Evolutionary conservation across 2,113 vertebrate species (phyloP), one percentile per base, ranked within the genome.

Genomic region (Trichomycterus rosablanca): DNA sequence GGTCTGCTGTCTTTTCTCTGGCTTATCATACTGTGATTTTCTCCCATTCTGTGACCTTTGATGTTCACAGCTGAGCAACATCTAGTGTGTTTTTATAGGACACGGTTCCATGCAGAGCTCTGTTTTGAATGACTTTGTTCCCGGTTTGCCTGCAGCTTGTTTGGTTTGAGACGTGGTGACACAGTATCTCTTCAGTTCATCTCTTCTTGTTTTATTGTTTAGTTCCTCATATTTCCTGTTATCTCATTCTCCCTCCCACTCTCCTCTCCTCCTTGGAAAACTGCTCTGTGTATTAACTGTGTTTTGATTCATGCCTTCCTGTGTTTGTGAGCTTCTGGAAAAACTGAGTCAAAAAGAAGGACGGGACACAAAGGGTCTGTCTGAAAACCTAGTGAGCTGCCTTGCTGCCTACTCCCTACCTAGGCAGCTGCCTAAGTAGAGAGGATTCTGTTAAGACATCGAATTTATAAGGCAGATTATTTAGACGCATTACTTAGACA

Each of bases 331-430:
- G 68, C 73, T 70, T 65, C 70, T 72, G 26, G 55, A 72, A 73
- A 65, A 75, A 76, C 44, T 73, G 74, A 75, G 70, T 82, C 78
- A 79, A 74, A 78, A 57, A 63, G 57, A 72, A 65, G 19, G 35
- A n/a, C n/a, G n/a, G n/a, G n/a, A n/a, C n/a, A n/a, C n/a, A n/a
- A n/a, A n/a, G n/a, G n/a, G n/a, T n/a, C n/a, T n/a, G n/a, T n/a
- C n/a, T n/a, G n/a, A n/a, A n/a, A n/a, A n/a, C n/a, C n/a, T n/a
- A n/a, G n/a, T n/a, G n/a, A n/a, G n/a, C n/a, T n/a, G n/a, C n/a
- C n/a, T n/a, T n/a, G n/a, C n/a, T n/a, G n/a, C n/a, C n/a, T n/a
- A n/a, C n/a, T n/a, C n/a, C n/a, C n/a, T n/a, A n/a, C n/a, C n/a
- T n/a, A n/a, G n/a, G n/a, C n/a, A n/a, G n/a, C n/a, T n/a, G n/a